A percentile compares a stretch with the other conserved stretches of the same genome.
Conservation (phyloP, 2,888 invertebrate species). For the Horisme vitalbata region DNA sequence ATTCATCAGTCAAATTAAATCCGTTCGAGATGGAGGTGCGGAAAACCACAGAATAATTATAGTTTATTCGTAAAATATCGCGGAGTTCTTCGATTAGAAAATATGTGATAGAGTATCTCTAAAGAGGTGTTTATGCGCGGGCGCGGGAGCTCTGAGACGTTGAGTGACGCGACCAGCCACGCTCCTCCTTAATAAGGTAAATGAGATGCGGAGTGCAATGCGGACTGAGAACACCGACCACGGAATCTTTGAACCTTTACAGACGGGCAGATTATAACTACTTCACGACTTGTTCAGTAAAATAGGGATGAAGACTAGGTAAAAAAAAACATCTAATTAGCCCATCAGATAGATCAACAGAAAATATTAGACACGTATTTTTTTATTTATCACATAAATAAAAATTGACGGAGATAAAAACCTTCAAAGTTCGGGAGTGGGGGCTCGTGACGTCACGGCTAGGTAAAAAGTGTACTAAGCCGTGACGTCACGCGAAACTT, state of each 20-base stretch:
- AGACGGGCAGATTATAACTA: slow-evolving; percentile 4
- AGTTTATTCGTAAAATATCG: slow-evolving; percentile 15
- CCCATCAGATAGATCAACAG: too few relatives aligned
- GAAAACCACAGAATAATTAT: neutral
- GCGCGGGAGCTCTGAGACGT: slow-evolving; percentile 54
- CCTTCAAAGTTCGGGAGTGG: too few relatives aligned
- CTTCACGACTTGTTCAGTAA: too few relatives aligned
- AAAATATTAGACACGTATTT: too few relatives aligned
- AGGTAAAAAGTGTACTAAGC: too few relatives aligned
- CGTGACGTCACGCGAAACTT: too few relatives aligned
- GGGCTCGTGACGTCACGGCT: too few relatives aligned
- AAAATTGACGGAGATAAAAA: too few relatives aligned
- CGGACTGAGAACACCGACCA: slow-evolving; percentile 33
- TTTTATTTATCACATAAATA: too few relatives aligned
- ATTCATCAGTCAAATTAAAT: slow-evolving; percentile 27
- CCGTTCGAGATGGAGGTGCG: slow-evolving; percentile 10
- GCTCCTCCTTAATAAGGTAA: slow-evolving; percentile 70
- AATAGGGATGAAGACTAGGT: too few relatives aligned
- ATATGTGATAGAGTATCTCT: slow-evolving; percentile 50
- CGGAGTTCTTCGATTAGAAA: slow-evolving; percentile 44
- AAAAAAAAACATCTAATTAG: too few relatives aligned
- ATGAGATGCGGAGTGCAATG: slow-evolving; percentile 61
- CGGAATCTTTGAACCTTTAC: slow-evolving; percentile 20
- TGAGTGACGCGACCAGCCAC: slow-evolving; percentile 70
- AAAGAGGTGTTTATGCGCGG: slow-evolving; percentile 67